Conservation (phyloP, 2,888 invertebrate species). For the Eristalis tenax region DNA sequence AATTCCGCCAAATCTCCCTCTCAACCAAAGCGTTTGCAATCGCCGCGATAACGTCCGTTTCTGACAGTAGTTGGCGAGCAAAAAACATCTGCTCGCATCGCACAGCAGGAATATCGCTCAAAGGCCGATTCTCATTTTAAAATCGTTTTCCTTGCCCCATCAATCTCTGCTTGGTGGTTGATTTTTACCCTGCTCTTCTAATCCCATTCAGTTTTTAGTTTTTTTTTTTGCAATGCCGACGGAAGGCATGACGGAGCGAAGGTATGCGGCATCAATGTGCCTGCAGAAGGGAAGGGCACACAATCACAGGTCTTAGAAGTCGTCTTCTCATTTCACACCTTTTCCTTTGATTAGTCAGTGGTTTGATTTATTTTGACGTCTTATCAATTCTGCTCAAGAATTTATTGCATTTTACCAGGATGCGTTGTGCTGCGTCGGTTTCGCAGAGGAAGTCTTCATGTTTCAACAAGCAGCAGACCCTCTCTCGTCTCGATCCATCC, state of each 20-base stretch:
- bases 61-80: background rate
- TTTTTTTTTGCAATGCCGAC: background rate
- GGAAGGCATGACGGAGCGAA: background rate
- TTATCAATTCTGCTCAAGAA: constrained; percentile 80
- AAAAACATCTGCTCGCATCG: constrained; percentile 25
- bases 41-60: background rate
- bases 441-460: constrained; percentile 48
- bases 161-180: background rate
- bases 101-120: constrained; percentile 5
- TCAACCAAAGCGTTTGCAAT: background rate
- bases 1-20: background rate
- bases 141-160: constrained; percentile 8
- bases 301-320: constrained; percentile 2
- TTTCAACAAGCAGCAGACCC: constrained; percentile 18
- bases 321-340: constrained; percentile 75
- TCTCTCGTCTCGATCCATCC: background rate
- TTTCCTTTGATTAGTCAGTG: constrained; percentile 78
- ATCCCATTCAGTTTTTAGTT: background rate
- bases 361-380: constrained; percentile 81
- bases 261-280: background rate
- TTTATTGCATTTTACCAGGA: constrained; percentile 78
- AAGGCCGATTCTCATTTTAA: constrained; percentile 29
- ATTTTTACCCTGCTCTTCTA: constrained; percentile 11
- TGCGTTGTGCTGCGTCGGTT: constrained; percentile 17
- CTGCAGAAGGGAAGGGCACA: constrained; percentile 19